Percentiles rank a stretch among this genome's conserved stretches.
These are phyloP conservation scores for Cranoglanis bouderius DNA, from an alignment of 2,113 vertebrate species.

Conservation along the genomic window DNA sequence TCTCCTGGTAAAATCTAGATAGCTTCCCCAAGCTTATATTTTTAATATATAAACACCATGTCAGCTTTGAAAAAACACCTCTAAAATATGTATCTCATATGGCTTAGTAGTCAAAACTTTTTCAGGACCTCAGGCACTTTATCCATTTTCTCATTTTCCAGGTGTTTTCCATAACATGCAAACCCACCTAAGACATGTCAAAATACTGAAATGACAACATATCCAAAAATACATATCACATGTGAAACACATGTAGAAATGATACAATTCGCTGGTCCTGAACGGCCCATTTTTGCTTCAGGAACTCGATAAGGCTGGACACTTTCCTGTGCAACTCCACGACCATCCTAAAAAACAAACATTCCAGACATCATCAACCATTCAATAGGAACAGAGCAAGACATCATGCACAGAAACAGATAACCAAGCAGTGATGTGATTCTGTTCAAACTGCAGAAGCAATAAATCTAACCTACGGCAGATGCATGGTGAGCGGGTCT, in stretches of 20 bases:
- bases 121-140: not conserved
- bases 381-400: not conserved
- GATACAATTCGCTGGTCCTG: conserved; percentile 96
- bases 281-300: conserved; percentile 96
- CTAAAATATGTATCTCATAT: too few relatives aligned
- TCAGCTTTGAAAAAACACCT: not conserved
- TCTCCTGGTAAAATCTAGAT: not conserved
- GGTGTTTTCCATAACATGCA: not conserved
- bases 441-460: not conserved
- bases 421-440: not conserved
- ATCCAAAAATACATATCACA: not conserved
- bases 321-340: conserved; percentile 97
- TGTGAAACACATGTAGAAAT: conserved; percentile 58
- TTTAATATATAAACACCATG: too few relatives aligned
- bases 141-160: not conserved
- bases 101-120: not conserved
- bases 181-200: not conserved
- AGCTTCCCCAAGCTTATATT: not conserved
- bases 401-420: not conserved
- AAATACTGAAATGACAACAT: not conserved
- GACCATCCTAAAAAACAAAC: conserved; percentile 83
- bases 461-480: not conserved
- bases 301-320: conserved; percentile 95
- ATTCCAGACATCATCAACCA: not conserved
- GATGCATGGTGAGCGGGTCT: not conserved